phyloP scores from a whole-genome alignment of 23 tunicate genomes.

The Phallusia fumigata region DNA sequence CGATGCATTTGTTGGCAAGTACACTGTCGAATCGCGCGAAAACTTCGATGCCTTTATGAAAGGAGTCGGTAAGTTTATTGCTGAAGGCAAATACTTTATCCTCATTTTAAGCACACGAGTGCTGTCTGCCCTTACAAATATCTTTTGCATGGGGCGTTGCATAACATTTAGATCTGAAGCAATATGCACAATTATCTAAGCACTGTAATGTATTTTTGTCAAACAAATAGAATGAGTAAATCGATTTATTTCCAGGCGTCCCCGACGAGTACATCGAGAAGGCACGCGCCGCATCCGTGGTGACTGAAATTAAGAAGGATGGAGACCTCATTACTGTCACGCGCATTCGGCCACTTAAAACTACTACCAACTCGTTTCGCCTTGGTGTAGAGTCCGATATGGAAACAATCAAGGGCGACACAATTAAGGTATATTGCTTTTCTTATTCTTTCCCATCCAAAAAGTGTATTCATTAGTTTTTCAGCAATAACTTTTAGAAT shows the following conservation, averaged over 20 bases:
- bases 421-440: conserved; percentile 40
- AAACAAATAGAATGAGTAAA: too few relatives aligned
- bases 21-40: conserved; percentile 32
- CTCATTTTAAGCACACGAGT: too few relatives aligned
- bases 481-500: too few relatives aligned
- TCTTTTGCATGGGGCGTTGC: too few relatives aligned
- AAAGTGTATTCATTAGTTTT: too few relatives aligned
- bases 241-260: conserved; percentile 37
- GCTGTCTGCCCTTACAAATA: too few relatives aligned
- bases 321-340: conserved; percentile 60
- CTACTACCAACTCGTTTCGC: conserved; percentile 60
- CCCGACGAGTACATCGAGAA: conserved; percentile 59
- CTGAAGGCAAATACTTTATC: too few relatives aligned
- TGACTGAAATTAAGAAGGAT: conserved; percentile 45
- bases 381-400: conserved; percentile 62
- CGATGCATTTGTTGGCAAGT: conserved; percentile 55
- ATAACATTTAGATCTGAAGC: too few relatives aligned
- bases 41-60: conserved; percentile 63
- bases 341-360: conserved; percentile 55
- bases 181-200: too few relatives aligned
- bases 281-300: conserved; percentile 29
- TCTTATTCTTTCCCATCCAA: background rate
- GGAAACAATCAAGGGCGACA: conserved; percentile 65
- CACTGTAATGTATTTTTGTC: too few relatives aligned
- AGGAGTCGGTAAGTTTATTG: conserved; percentile 50